These are phyloP conservation scores for Myodes glareolus DNA, from an alignment of 2,113 vertebrate species.

Conservation along the genomic window DNA sequence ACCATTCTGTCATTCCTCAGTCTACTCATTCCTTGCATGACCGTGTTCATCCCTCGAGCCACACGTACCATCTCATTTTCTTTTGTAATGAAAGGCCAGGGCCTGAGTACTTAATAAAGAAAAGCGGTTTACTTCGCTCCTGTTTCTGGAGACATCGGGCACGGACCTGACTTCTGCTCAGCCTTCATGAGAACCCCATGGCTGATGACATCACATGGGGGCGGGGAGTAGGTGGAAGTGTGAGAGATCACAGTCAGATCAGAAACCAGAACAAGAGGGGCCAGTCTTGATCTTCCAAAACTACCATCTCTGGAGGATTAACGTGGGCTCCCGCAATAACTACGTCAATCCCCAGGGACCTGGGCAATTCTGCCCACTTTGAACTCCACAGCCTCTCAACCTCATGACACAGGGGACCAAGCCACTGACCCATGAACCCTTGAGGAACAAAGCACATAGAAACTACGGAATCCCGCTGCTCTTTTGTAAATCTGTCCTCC, in stretches of 20 bases:
- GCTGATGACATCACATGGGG: no score
- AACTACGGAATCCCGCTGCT: background rate
- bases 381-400: background rate
- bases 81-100: background rate
- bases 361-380: background rate
- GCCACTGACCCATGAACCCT: background rate
- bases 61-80: background rate
- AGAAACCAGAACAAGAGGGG: background rate
- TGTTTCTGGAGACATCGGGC: background rate
- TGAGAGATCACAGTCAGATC: background rate
- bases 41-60: rapidly evolving
- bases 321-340: background rate
- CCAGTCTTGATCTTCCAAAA: background rate
- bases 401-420: background rate
- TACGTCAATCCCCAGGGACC: background rate
- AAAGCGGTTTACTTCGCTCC: background rate
- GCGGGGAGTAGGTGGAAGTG: no score
- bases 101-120: background rate
- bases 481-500: background rate
- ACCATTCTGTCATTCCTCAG: no score
- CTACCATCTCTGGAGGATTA: background rate
- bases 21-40: background rate
- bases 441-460: background rate
- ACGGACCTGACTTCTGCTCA: background rate
- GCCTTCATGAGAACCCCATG: background rate